Conservation (phyloP, 1,140 invertebrate genomes). For the Brachionus rotundiformis region DNA sequence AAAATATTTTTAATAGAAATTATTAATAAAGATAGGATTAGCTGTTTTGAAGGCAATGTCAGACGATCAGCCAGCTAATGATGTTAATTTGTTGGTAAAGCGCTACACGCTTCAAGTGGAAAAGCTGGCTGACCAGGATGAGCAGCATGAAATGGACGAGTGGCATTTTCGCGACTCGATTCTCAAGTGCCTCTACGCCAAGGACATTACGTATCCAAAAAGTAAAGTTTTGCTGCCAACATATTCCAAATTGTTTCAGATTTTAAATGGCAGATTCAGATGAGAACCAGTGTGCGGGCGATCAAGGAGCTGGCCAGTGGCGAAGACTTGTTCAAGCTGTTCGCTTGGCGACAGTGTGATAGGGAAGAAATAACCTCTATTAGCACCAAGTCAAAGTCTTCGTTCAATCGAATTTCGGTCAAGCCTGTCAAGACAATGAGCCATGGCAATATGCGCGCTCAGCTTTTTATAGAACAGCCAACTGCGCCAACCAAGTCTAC, state of each 20-base stretch:
- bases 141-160: not conserved
- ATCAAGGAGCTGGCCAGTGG: not conserved
- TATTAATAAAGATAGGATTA: slow-evolving; percentile 29
- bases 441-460: not conserved
- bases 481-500: not conserved
- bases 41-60: slow-evolving; percentile 17
- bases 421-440: slow-evolving; percentile 36
- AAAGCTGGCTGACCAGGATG: not conserved
- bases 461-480: slow-evolving; percentile 36
- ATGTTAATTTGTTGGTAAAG: slow-evolving; percentile 22
- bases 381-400: not conserved
- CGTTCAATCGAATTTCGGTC: slow-evolving; percentile 15
- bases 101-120: slow-evolving; percentile 37
- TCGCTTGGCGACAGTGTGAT: slow-evolving; percentile 39
- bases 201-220: not conserved
- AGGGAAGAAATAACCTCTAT: slow-evolving; percentile 25
- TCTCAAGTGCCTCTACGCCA: slow-evolving; percentile 28
- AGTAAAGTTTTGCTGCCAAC: not conserved
- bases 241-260: not conserved
- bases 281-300: not conserved
- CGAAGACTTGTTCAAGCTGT: slow-evolving; percentile 49
- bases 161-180: slow-evolving; percentile 42
- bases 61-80: slow-evolving; percentile 17
- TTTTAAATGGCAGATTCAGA: slow-evolving; percentile 51
- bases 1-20: too few relatives aligned